Evolutionary conservation across 2,888 invertebrate species (phyloP), one percentile per base, ranked within the genome.

Genomic region (Cryptocheilus praepositus): DNA sequence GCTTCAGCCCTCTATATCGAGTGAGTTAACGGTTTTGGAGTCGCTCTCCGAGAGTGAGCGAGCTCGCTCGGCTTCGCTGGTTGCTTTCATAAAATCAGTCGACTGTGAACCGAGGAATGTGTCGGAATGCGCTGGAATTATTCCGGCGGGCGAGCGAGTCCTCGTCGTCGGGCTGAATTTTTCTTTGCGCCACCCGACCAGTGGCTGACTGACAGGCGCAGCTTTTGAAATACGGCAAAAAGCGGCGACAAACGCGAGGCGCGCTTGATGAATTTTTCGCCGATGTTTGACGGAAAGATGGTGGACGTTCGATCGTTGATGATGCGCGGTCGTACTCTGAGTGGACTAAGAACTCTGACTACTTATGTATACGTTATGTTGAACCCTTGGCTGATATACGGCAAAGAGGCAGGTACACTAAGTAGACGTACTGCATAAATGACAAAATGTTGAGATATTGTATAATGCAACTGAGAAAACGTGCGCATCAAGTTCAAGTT

Each of bases 41-140:
- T 19, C 60, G 61, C 43, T 61, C 51, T 36, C 61, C 57, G 15
- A n/a, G n/a, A n/a, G n/a, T n/a, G n/a, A n/a, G n/a, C n/a, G n/a
- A n/a, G n/a, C n/a, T n/a, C n/a, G 16, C 64, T 60, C 28, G 55
- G 46, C 61, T 55, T 49, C 28, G 55, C 16, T 45, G 55, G 62
- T 55, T 66, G 74, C 76, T 78, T 81, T 81, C 81, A 78, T 85
- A 83, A 85, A 85, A 81, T 79, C 83, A 80, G 76, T 83, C 76
- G 80, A 82, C 82, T 81, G 82, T 83, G 80, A 82, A 83, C 76
- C 73, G 61, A 74, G 77, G 84, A 85, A 83, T 85, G 84, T 76
- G 73, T 77, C 73, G 81, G 85, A 81, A 81, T 81, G 78, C 36
- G 36, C 72, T 67, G 79, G 66, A 79, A 82, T 79, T 79, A 79